Conservation (phyloP, 2,888 invertebrate species). For the Acleris emargana region DNA sequence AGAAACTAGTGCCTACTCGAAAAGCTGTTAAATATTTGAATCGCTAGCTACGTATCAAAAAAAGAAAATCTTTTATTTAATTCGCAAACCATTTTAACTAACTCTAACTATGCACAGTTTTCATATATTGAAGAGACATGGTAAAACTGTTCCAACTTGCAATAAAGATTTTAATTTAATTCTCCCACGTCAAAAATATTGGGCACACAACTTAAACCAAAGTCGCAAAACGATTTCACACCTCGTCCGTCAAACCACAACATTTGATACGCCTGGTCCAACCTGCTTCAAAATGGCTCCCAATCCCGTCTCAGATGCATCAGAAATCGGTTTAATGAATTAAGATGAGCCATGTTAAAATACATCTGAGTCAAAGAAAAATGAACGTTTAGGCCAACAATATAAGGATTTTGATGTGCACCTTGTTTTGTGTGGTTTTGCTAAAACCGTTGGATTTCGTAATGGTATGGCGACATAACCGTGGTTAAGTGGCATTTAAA, state of each 20-base stretch:
- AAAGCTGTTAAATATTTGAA: too few species aligned
- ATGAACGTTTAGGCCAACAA: not conserved
- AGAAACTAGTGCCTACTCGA: too few species aligned
- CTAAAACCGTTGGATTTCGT: conserved; percentile 2
- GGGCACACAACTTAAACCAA: not conserved
- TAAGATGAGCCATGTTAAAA: not conserved
- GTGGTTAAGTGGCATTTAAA: not conserved
- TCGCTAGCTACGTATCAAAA: too few species aligned
- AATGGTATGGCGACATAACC: not conserved
- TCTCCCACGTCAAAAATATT: too few species aligned
- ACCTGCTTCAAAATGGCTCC: conserved; percentile 4
- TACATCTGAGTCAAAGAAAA: not conserved
- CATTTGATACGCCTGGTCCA: not conserved
- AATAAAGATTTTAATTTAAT: too few species aligned
- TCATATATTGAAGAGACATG: too few species aligned
- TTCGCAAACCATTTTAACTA: too few species aligned
- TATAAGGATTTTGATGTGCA: not conserved
- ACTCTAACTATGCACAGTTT: too few species aligned
- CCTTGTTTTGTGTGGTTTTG: too few species aligned
- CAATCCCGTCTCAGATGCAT: conserved; percentile 5
- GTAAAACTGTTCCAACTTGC: too few species aligned
- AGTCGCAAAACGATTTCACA: not conserved
- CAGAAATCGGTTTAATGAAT: conserved; percentile 12
- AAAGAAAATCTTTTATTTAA: too few species aligned
- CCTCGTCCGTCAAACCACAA: not conserved